Evolutionary conservation across 2,113 vertebrate genomes (phyloP).

Genomic region (Pteruthius melanotis): DNA sequence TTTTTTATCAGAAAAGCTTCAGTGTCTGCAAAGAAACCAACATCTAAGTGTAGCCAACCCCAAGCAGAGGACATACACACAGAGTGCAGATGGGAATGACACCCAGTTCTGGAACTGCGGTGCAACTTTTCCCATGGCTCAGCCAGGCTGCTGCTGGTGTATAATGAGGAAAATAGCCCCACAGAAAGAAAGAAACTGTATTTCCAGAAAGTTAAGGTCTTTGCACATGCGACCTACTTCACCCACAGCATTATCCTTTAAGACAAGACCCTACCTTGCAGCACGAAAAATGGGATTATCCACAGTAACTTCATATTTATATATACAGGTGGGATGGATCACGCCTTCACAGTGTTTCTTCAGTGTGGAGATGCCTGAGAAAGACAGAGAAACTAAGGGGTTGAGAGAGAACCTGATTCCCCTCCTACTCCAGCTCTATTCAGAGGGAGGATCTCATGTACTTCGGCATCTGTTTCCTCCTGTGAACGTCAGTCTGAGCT

Average conservation of each 20-base stretch:
- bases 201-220: background rate
- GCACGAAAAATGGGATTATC: slow-evolving; percentile 36
- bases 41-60: background rate
- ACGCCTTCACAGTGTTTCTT: background rate
- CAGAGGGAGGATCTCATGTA: background rate
- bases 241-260: background rate
- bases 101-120: background rate
- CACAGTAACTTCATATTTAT: slow-evolving; percentile 42
- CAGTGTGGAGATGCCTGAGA: background rate
- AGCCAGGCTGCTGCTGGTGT: background rate
- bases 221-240: background rate
- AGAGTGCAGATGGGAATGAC: background rate
- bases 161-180: background rate
- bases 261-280: slow-evolving; percentile 40
- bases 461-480: background rate
- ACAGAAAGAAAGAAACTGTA: background rate
- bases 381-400: background rate
- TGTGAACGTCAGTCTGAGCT: background rate
- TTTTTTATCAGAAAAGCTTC: slow-evolving; percentile 15
- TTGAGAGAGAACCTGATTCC: background rate
- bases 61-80: background rate
- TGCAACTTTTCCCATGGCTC: background rate
- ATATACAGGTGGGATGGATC: background rate
- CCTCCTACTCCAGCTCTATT: background rate
- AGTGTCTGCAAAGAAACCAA: background rate